Percentiles rank a stretch among this genome's conserved stretches.
phyloP scores from a whole-genome alignment of 2,797 vertebrate species.

The Bradypus variegatus region DNA sequence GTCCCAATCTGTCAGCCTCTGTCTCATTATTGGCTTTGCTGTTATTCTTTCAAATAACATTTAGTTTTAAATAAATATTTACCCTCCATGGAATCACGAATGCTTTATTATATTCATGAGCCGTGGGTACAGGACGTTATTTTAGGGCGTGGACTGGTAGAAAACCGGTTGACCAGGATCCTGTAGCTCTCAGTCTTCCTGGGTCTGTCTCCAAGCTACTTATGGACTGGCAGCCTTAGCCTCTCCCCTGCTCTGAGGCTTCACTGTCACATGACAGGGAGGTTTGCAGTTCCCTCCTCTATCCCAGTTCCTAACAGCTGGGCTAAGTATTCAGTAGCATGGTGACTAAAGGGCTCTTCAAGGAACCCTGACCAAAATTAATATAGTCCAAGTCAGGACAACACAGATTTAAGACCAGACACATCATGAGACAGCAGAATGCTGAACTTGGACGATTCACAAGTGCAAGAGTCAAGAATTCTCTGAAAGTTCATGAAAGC shows the following conservation, averaged over 20 bases:
- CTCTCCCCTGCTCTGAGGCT: background rate
- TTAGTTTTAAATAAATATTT: constrained; percentile 7
- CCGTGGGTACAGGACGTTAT: background rate
- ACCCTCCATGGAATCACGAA: background rate
- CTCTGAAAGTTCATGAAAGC: background rate
- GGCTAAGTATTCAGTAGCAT: background rate
- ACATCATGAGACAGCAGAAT: background rate
- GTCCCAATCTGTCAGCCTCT: background rate
- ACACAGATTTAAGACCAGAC: background rate
- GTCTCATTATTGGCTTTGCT: background rate
- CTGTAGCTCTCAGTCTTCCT: background rate
- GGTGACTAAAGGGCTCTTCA: background rate
- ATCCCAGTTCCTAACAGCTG: background rate
- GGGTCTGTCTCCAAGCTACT: background rate
- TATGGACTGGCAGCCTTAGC: background rate
- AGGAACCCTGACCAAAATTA: background rate
- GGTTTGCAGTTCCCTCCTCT: background rate
- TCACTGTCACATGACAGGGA: background rate
- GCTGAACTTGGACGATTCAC: background rate
- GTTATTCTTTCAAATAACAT: background rate
- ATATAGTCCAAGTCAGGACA: background rate
- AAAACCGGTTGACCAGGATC: background rate
- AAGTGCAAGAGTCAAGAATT: background rate
- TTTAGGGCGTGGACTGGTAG: background rate
- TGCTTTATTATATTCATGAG: background rate